phyloP scores from a whole-genome alignment of 2,888 invertebrate genomes.

The Apotomis betuletana region DNA sequence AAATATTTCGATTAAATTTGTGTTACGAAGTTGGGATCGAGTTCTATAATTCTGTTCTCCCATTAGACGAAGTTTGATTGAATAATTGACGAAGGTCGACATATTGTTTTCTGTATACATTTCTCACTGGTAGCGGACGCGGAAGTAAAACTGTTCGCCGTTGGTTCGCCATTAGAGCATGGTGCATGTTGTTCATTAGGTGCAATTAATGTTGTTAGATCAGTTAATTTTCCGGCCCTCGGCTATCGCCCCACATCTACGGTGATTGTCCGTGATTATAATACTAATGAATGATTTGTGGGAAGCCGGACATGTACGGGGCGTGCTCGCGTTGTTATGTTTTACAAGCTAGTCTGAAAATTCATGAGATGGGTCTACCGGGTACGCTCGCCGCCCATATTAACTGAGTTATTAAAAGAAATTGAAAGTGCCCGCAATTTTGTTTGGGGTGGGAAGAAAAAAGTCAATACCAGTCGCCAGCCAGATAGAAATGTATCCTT shows the following conservation, averaged over 20 bases:
- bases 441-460: not conserved
- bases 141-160: constrained; percentile 9
- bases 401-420: constrained; percentile 1
- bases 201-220: constrained; percentile 27
- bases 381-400: not conserved
- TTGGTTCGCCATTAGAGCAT: constrained; percentile 1
- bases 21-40: not conserved
- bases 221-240: constrained; percentile 18
- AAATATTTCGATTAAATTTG: constrained; percentile 29
- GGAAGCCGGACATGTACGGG: not conserved
- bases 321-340: constrained; percentile 5
- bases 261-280: constrained; percentile 1
- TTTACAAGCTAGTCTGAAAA: constrained; percentile 16
- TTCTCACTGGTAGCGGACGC: not conserved
- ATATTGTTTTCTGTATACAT: constrained; percentile 1
- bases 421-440: too few relatives aligned
- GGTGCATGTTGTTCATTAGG: constrained; percentile 16
- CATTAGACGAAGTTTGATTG: constrained; percentile 11
- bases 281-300: constrained; percentile 17
- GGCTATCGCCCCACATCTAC: constrained; percentile 23
- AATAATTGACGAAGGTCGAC: constrained; percentile 21
- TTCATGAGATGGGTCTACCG: constrained; percentile 11
- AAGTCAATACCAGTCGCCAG: too few relatives aligned
- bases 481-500: too few relatives aligned
- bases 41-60: constrained; percentile 6